A percentile compares a stretch with the other conserved stretches of the same genome.
Conservation (phyloP, 1,140 invertebrate species). For the Branchinecta lindahli region DNA sequence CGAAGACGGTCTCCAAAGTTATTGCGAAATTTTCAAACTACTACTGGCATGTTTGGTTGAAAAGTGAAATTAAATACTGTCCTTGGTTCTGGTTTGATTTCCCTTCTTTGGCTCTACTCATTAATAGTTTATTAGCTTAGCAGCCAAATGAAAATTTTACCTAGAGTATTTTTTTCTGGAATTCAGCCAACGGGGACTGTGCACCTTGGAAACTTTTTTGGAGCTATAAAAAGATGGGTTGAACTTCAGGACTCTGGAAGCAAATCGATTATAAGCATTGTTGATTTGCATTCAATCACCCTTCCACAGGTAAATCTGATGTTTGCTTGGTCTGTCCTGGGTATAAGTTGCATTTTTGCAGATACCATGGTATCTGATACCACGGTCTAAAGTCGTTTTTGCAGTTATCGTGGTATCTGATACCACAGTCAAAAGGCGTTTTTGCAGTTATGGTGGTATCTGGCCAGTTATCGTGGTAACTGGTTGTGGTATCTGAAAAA, state of each 20-base stretch:
- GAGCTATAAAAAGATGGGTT: slow-evolving; percentile 74
- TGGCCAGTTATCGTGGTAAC: no score
- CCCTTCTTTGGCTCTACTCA: not conserved
- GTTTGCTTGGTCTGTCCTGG: no score
- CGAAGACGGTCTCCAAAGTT: no score
- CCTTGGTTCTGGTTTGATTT: not conserved
- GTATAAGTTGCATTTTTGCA: no score
- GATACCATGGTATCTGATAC: no score
- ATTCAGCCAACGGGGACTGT: slow-evolving; percentile 88
- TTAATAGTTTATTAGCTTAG: not conserved
- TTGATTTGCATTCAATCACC: slow-evolving; percentile 90
- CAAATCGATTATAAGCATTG: slow-evolving; percentile 65
- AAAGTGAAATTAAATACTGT: not conserved
- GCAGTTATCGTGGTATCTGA: no score
- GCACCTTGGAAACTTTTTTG: slow-evolving; percentile 95
- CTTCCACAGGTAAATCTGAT: slow-evolving; percentile 46
- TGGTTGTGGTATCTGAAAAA: no score
- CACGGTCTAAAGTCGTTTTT: no score
- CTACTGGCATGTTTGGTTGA: not conserved
- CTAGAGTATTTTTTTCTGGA: slow-evolving; percentile 61
- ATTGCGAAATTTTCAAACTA: not conserved
- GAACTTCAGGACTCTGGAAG: slow-evolving; percentile 55
- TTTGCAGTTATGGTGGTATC: no score
- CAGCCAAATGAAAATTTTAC: not conserved
- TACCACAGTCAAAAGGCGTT: no score